Base-by-base conservation (phyloP, 2,113 vertebrate species). In the Eurypyga helias region DNA sequence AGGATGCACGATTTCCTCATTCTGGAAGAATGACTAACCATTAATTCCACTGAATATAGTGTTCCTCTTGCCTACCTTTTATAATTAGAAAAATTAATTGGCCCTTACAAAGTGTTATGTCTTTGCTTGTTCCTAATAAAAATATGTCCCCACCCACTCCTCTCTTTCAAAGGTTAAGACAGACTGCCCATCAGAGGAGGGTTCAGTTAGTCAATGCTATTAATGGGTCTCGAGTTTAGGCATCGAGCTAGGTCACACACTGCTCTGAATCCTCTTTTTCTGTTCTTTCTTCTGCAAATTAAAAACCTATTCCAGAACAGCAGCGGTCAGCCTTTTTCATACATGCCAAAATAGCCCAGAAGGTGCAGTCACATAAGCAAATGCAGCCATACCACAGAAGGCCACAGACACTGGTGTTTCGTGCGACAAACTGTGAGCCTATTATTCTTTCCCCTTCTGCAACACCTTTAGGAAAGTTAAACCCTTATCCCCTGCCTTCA, bases 11-110 rank as follows among this genome's bases (percentile, higher is more conserved):
- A 89, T 79, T 91, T 82, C 57, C 69, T 87, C 52, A 69, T 69
- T 84, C 54, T 87, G 80, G 75, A 87, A 92, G 69, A 78, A 89
- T 85, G 65, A 79, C 54, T 89, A 93, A 89, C 34, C 24, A 84
- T 18, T 82, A 89, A 93, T 72, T 82, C 41, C 34, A 45, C 45
- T 46, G 58, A 88, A 79, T 7, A 65, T 4, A 72, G 6, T 38
- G n/a, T 58, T 77, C 19, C 11, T 89, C 65, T 85, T 60, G 52
- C 54, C 58, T 36, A 28, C 29, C 8, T 24, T 55, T 92, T 34
- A 38, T 75, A 78, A 78, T 46, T 34, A 55, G 23, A 83, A 75
- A 87, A 83, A 71, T 34, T 0, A 75, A 75, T 48, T 67, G 5
- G 31, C 61, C 17, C 24, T 64, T 64, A 52, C 20, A 67, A 52